Conservation (phyloP, 2,888 invertebrate species). For the Glaucopsyche alexis region DNA sequence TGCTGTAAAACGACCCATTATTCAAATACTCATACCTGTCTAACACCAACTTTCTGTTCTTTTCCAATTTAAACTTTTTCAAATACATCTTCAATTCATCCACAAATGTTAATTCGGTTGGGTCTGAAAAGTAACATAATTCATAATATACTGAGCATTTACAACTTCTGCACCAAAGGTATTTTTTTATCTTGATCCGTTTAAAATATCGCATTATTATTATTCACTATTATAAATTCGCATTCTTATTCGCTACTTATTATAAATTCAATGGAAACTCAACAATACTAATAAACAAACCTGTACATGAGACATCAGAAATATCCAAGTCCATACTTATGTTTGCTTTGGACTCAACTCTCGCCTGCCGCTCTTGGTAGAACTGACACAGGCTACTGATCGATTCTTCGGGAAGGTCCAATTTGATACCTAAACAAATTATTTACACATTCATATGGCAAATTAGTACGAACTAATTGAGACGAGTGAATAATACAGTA, state of each 20-base stretch:
- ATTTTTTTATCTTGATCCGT: neutral
- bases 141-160: neutral
- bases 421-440: constrained; percentile 47
- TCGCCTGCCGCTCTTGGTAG: constrained; percentile 52
- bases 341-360: constrained; percentile 47
- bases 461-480: too few relatives aligned
- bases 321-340: constrained; percentile 58
- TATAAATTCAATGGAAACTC: too few relatives aligned
- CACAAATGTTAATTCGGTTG: constrained; percentile 48
- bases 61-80: constrained; percentile 63
- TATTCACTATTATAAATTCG: too few relatives aligned
- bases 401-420: constrained; percentile 55
- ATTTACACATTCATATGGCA: neutral
- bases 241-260: too few relatives aligned
- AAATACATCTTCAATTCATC: constrained; percentile 64
- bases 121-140: constrained; percentile 46
- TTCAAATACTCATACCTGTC: constrained; percentile 51
- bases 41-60: constrained; percentile 65
- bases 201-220: too few relatives aligned
- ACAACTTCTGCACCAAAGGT: too few relatives aligned
- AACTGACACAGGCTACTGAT: constrained; percentile 52
- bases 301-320: constrained; percentile 53
- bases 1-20: neutral
- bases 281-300: constrained; percentile 39
- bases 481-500: too few relatives aligned